Conservation (phyloP, 2,113 vertebrate genomes). For the Emydura subglobosa region DNA sequence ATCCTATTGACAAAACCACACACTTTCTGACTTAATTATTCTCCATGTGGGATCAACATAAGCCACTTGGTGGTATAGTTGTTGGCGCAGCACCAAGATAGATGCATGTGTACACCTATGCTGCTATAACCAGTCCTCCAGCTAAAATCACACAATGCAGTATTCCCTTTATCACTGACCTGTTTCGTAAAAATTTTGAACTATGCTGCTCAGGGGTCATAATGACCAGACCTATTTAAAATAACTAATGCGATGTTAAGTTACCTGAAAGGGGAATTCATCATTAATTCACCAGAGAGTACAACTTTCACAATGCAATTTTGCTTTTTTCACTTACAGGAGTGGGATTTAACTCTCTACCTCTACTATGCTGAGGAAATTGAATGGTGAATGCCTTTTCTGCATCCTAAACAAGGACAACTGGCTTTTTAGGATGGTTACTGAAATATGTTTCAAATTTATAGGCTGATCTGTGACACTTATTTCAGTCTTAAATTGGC, state of each 20-base stretch:
- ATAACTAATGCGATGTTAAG: not conserved
- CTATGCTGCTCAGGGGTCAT: not conserved
- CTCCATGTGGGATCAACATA: fast-evolving
- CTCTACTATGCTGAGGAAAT: not conserved
- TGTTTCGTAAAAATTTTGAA: not conserved
- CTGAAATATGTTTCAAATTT: not conserved
- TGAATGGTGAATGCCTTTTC: not conserved
- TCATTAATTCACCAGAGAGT: not conserved
- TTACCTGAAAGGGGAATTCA: not conserved
- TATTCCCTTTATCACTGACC: not conserved
- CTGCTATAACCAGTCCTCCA: not conserved
- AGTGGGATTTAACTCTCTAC: not conserved
- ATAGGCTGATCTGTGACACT: not conserved
- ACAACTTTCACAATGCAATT: not conserved
- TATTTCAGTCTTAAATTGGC: slow-evolving; percentile 9
- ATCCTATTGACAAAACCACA: too few species aligned
- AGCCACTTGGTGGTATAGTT: fast-evolving
- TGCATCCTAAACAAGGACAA: not conserved
- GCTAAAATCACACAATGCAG: not conserved
- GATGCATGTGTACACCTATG: not conserved
- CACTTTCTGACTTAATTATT: not conserved
- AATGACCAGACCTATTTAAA: not conserved
- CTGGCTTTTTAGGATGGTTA: not conserved
- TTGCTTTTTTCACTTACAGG: not conserved
- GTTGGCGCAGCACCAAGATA: not conserved